Evolutionary conservation across 2,113 vertebrate species (phyloP), one percentile per base, ranked within the genome.

Genomic region (Tretioscincus oriximinensis): DNA sequence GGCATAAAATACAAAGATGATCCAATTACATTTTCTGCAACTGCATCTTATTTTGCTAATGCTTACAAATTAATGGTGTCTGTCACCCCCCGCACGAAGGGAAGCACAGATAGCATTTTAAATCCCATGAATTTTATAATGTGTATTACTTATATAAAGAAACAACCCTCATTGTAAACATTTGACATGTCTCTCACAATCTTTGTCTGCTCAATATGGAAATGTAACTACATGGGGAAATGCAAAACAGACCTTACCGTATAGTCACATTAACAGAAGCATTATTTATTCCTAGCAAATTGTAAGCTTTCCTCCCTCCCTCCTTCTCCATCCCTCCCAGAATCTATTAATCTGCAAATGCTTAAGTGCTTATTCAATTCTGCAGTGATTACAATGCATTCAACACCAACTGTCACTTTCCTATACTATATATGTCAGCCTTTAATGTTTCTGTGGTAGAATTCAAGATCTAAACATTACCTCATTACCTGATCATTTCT

Each of bases 31-130:
- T 83, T 90, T 90, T 80, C 90, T 87, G 88, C 88, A 87, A 90
- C 90, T 84, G 88, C 85, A 90, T 91, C 89, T 92, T 92, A 88
- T 93, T 92, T 90, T 88, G 73, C 74, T 94, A 92, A 94, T 90
- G 91, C 81, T 89, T 89, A 91, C 91, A 92, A 90, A 93, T 92
- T 89, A 93, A 92, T 88, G 81, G 88, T 85, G 83, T 88, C 93
- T 90, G 85, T 92, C 91, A 86, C 66, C 63, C 29, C 63, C 54
- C 24, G 28, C 73, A 64, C 21, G 78, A 89, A 88, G 76, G 69
- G 21, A 18, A 88, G 86, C 63, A 61, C 70, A 72, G 85, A 85
- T 81, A 90, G 74, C 70, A 78, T 89, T 85, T 86, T 84, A 88
- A 85, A 81, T 81, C 75, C 85, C 24, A 51, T 86, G 84, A 78